Evolutionary conservation across 64 coral and sea anemone species (phyloP), one percentile per base, ranked within the genome.

Genomic region (Catalaphyllia jardinei): DNA sequence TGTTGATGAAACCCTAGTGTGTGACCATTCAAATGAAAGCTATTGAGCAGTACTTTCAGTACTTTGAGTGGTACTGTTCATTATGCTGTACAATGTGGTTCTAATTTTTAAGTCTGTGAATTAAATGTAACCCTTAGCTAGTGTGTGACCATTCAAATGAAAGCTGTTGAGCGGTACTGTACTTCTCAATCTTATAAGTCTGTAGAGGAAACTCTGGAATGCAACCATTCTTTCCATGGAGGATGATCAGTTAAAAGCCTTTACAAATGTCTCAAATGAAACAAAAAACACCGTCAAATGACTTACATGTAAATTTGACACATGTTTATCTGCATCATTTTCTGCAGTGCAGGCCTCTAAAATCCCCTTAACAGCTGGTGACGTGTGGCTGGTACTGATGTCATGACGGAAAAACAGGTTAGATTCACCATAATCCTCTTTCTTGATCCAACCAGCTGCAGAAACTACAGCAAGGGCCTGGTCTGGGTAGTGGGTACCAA

Each of bases 241-340:
- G 24, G 17, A 22, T 22, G 62, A 17, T n/a, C 24, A 65, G 18
- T 65, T 14, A 17, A 17, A 5, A 52, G 38, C n/a, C 17, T 31
- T 79, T 12, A 18, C 49, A 54, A 55, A n/a, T n/a, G n/a, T 13
- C 22, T 59, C 51, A 30, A 81, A 33, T 8, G 19, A 30, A 55
- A 2, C 29, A 18, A 60, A 11, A 29, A 11, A 10, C 62, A 16
- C 18, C 38, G 52, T 35, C 30, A 14, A 38, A 13, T 46, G 62
- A 79, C 90, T 73, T 89, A 99, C 97, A 88, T 95, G 94, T 75
- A 99, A 93, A 78, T 99, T 99, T 30, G 97, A 91, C 4, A 91
- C 81, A 52, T 93, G 94, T 79, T 99, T 99, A n/a, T 95, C 97
- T 7, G 88, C 93, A 93, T 99, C 97, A 93, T 99, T 99, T 86